Base-by-base conservation (phyloP, 2,113 vertebrate species). In the Mugil cephalus region DNA sequence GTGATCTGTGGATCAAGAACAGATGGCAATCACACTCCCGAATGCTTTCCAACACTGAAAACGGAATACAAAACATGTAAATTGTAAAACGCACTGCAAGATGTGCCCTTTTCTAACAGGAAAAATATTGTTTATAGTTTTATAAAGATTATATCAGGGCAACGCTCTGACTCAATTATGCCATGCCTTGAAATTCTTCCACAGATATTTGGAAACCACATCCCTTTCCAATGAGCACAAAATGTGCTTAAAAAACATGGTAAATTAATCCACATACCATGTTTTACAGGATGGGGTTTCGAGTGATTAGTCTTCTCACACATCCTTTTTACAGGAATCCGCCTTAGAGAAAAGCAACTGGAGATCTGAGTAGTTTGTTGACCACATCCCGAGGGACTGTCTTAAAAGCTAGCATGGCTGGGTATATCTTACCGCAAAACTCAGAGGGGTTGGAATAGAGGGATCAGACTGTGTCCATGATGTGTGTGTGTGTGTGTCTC, bases 351-450 rank as follows among this genome's bases (percentile, higher is more conserved):
- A 83, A 77, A 52, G n/a, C 71, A 69, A 77, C 79, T 42, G 65
- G 66, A 77, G 53, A 78, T 69, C 14, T 78, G 53, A 56, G 65
- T 56, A 76, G 60, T 73, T 63, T 69, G 58, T 47, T 60, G 73
- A 90, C 88, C 89, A 87, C 89, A 90, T 93, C 89, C 86, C 48
- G 19, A 60, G 75, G 78, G 77, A 71, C 74, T 30, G 75, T 82
- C 68, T 83, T 35, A 62, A 79, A 67, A 67, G 54, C 61, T 73
- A 72, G 72, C 50, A 63, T 18, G 55, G 77, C 64, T 67, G 70
- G 69, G 69, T 61, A 11, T 18, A 52, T 19, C n/a, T 48, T 35
- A 83, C 72, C 78, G 42, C 61, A 83, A 46, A 76, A 51, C 40
- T 79, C 63, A 39, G 79, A 38, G 38, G 55, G 70, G 51, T 80